Conservation (phyloP, 2,113 vertebrate genomes). For the Dendrocopos noguchii region DNA sequence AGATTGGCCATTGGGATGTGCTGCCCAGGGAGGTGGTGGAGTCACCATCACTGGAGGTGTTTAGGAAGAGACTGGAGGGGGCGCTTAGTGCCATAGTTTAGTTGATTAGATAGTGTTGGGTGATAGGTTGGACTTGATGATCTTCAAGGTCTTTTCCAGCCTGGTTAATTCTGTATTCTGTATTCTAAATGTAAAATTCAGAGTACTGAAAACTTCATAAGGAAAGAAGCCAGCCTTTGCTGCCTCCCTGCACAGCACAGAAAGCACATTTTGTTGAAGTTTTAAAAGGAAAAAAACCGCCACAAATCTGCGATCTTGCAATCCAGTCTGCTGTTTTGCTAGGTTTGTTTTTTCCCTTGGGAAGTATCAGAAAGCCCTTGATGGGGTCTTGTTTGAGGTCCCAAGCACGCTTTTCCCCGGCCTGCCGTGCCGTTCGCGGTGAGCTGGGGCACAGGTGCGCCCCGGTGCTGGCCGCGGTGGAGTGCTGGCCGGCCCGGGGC, state of each 20-base stretch:
- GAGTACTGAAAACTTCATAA: not conserved
- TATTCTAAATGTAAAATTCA: not conserved
- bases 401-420: not conserved
- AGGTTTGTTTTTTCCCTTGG: rapidly evolving
- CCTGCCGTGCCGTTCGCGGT: not conserved
- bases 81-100: too few species aligned
- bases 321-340: not conserved
- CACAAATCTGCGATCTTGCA: not conserved
- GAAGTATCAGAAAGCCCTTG: not conserved
- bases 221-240: not conserved
- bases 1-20: too few species aligned
- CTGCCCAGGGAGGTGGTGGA: too few species aligned
- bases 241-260: not conserved
- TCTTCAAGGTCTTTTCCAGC: too few species aligned
- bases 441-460: not conserved
- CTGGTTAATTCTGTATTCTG: too few species aligned
- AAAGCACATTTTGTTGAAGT: not conserved
- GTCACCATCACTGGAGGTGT: too few species aligned
- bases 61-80: too few species aligned
- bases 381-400: not conserved
- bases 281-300: too few species aligned
- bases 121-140: too few species aligned
- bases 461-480: too few species aligned
- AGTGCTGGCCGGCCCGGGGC: too few species aligned
- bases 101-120: too few species aligned